phyloP scores from a whole-genome alignment of 2,888 invertebrate species.

The Agonum fuliginosum region DNA sequence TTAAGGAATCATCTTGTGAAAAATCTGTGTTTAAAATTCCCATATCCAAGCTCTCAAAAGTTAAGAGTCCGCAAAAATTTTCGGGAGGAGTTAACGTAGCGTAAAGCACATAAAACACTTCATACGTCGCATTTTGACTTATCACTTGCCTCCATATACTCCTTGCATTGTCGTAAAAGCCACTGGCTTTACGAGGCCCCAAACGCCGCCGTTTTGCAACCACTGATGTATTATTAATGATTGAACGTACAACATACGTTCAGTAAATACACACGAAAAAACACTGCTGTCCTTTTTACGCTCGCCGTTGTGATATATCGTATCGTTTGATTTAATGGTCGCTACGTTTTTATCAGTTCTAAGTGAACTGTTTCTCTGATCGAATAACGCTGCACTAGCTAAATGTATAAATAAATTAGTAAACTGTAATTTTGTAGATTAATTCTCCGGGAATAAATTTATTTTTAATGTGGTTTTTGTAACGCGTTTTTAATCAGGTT shows the following conservation, averaged over 20 bases:
- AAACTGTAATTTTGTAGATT: not conserved
- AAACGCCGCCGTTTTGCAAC: not conserved
- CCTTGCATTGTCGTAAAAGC: constrained; percentile 8
- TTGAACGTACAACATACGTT: constrained; percentile 18
- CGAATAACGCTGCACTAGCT: not conserved
- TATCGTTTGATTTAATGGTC: constrained; percentile 32
- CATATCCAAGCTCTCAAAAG: too few species aligned
- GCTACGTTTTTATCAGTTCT: constrained; percentile 29
- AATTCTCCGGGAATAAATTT: constrained; percentile 5
- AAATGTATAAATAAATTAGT: not conserved
- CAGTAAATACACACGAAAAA: constrained; percentile 25
- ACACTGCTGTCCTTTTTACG: constrained; percentile 2
- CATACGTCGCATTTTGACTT: constrained; percentile 10
- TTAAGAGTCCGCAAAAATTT: not conserved
- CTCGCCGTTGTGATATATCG: constrained; percentile 14
- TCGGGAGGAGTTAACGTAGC: not conserved
- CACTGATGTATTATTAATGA: constrained; percentile 43
- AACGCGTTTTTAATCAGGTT: too few species aligned
- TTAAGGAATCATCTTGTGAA: too few species aligned
- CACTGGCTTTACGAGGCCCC: not conserved
- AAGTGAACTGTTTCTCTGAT: constrained; percentile 39
- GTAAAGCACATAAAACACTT: not conserved
- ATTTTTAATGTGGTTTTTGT: too few species aligned
- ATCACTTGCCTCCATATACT: constrained; percentile 3
- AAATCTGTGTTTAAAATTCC: too few species aligned